Evolutionary conservation across 2,113 vertebrate genomes (phyloP).

Genomic region (Cyrtonyx montezumae): DNA sequence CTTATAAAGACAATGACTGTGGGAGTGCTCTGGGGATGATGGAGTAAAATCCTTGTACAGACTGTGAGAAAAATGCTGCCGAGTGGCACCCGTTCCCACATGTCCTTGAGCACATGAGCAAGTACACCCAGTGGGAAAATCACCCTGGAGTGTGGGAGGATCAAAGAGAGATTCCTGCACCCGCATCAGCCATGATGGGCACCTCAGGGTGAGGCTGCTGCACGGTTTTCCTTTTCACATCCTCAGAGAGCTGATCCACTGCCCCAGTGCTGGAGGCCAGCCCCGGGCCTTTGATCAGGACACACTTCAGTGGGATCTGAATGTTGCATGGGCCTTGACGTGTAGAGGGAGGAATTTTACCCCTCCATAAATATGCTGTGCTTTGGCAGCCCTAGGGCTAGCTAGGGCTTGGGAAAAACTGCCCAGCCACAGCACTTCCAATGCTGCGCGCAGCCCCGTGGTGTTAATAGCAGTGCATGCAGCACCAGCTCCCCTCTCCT

Average conservation of each 20-base stretch:
- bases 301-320: constrained; percentile 18
- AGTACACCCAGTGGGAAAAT: not conserved
- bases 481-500: not conserved
- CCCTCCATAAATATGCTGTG: constrained; percentile 21
- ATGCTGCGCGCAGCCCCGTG: not conserved
- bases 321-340: not conserved
- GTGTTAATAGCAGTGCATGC: not conserved
- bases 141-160: rapidly evolving
- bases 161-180: not conserved
- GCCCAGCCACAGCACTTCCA: not conserved
- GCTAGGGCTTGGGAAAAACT: constrained; percentile 36
- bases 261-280: not conserved
- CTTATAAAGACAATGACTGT: not conserved
- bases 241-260: not conserved
- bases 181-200: not conserved
- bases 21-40: constrained; percentile 26
- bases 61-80: constrained; percentile 17
- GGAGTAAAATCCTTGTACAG: not conserved
- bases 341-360: constrained; percentile 18
- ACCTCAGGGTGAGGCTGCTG: not conserved
- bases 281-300: constrained; percentile 25
- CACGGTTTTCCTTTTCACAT: not conserved
- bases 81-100: not conserved
- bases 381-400: not conserved
- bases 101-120: not conserved